Evolutionary conservation across 1,140 invertebrate genomes (phyloP).

Genomic region (Drosophila parvula): DNA sequence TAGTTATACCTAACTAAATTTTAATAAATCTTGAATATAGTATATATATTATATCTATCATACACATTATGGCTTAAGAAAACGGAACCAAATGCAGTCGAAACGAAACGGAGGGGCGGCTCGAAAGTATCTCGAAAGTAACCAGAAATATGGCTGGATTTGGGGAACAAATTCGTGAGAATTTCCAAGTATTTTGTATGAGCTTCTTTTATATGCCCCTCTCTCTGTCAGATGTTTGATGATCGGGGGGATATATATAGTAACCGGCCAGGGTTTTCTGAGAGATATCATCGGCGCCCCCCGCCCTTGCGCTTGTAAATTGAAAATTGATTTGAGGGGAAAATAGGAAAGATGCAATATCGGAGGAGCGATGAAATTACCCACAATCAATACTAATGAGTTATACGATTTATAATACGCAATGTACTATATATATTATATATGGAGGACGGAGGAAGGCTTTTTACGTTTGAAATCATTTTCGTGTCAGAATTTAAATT

Average conservation of each 20-base stretch:
- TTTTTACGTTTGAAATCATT: constrained; percentile 72
- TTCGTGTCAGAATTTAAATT: constrained; percentile 80
- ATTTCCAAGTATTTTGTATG: constrained; percentile 47
- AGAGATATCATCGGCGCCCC: background rate
- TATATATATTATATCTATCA: constrained; percentile 43
- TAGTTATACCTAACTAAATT: constrained; percentile 76
- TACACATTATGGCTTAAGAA: constrained; percentile 59
- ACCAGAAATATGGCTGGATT: constrained; percentile 3
- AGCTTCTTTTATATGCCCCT: constrained; percentile 35
- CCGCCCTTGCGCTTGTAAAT: constrained; percentile 73
- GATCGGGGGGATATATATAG: constrained; percentile 13
- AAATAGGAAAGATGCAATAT: background rate
- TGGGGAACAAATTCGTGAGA: constrained; percentile 18
- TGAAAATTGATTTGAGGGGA: constrained; percentile 41
- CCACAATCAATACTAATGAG: constrained; percentile 22
- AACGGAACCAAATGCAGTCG: constrained; percentile 70
- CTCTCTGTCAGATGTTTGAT: background rate
- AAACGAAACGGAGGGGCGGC: constrained; percentile 3
- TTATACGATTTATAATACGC: constrained; percentile 44
- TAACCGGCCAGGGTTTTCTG: constrained; percentile 20
- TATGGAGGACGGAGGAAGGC: constrained; percentile 45
- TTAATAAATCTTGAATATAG: constrained; percentile 52
- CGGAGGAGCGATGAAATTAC: constrained; percentile 18
- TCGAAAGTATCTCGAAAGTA: constrained; percentile 1
- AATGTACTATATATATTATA: constrained; percentile 37